phyloP scores from a whole-genome alignment of 2,797 vertebrate species.

The Channa striata region DNA sequence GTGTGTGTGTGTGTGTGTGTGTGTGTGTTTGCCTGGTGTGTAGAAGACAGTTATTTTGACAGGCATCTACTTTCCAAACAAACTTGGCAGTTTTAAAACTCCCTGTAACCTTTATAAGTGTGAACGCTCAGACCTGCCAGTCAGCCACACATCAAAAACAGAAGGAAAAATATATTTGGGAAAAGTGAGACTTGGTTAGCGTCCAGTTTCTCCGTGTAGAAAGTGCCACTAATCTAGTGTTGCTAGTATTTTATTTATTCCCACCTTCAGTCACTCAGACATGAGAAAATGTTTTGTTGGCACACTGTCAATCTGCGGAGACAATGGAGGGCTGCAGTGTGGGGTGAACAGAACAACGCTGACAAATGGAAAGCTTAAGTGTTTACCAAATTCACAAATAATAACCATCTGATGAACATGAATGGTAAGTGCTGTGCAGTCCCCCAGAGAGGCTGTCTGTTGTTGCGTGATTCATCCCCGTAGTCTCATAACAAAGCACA shows the following conservation, averaged over 20 bases:
- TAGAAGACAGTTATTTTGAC: conserved; percentile 69
- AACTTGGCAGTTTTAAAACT: conserved; percentile 60
- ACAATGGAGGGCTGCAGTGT: background rate
- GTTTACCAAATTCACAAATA: conserved; percentile 55
- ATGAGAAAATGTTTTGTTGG: conserved; percentile 28
- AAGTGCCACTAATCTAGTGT: conserved; percentile 16
- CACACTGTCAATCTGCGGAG: conserved; percentile 27
- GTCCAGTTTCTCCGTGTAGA: conserved; percentile 33
- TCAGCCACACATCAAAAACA: conserved; percentile 56
- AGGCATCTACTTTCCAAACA: conserved; percentile 59
- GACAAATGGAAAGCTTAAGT: conserved; percentile 49
- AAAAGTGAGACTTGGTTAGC: conserved; percentile 41
- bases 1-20: background rate
- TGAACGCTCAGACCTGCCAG: conserved; percentile 61
- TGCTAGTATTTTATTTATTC: conserved; percentile 24
- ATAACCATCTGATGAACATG: conserved; percentile 41
- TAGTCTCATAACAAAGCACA: conserved; percentile 28
- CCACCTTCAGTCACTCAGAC: conserved; percentile 28
- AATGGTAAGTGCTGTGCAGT: conserved; percentile 20
- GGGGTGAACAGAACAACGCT: conserved; percentile 22
- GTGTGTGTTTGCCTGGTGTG: conserved; percentile 9
- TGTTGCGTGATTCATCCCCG: conserved; percentile 37
- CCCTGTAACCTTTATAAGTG: conserved; percentile 66
- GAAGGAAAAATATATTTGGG: conserved; percentile 29
- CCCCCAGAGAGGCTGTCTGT: conserved; percentile 36